These are phyloP conservation scores for Pasiphila rectangulata DNA, from an alignment of 2,888 invertebrate genomes.

Conservation along the genomic window DNA sequence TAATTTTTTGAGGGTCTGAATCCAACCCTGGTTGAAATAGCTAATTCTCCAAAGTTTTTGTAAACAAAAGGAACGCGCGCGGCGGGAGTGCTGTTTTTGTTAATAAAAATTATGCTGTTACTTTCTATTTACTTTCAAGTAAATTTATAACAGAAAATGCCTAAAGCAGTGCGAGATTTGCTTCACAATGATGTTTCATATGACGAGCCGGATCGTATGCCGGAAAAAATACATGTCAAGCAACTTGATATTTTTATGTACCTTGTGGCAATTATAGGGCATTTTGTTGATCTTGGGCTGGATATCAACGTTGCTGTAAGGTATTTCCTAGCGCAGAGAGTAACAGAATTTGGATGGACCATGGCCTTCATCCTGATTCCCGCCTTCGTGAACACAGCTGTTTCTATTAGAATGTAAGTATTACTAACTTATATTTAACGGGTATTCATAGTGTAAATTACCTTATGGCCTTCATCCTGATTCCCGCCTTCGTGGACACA, in stretches of 20 bases:
- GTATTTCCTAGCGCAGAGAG: conserved; percentile 79
- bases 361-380: conserved; percentile 86
- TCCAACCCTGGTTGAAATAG: neutral
- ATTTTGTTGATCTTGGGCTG: conserved; percentile 84
- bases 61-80: neutral
- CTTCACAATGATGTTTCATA: conserved; percentile 60
- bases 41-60: neutral
- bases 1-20: too few species aligned
- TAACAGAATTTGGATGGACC: conserved; percentile 85
- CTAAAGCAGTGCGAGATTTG: conserved; percentile 53
- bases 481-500: conserved; percentile 88
- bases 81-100: neutral
- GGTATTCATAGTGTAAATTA: too few species aligned
- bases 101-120: neutral
- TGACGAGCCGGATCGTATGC: conserved; percentile 82
- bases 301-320: conserved; percentile 86
- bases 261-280: conserved; percentile 84
- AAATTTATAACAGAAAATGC: conserved; percentile 47
- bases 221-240: conserved; percentile 79
- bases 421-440: conserved; percentile 16
- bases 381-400: conserved; percentile 86
- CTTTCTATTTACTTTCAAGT: neutral
- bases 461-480: conserved; percentile 84
- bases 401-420: conserved; percentile 88
- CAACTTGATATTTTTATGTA: conserved; percentile 84